Percentiles rank a stretch among this genome's conserved stretches.
phyloP scores from a whole-genome alignment of 2,888 invertebrate species.

The Drosophila leonis region DNA sequence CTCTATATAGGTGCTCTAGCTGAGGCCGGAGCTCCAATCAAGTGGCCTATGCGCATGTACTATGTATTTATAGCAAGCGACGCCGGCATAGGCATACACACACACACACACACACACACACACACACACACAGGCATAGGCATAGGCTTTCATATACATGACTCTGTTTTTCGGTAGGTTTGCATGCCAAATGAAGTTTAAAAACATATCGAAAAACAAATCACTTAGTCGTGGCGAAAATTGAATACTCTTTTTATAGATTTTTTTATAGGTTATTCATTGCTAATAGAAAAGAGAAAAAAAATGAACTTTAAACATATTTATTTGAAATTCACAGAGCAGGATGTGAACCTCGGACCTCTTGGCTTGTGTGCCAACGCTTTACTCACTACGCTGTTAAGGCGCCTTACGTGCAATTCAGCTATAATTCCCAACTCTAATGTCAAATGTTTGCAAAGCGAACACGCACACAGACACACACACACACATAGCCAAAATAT shows the following conservation, averaged over 20 bases:
- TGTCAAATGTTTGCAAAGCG: conserved; percentile 29
- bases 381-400: background rate
- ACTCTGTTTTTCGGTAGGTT: conserved; percentile 20
- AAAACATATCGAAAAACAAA: background rate
- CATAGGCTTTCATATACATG: background rate
- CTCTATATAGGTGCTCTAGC: conserved; percentile 17
- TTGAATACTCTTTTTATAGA: background rate
- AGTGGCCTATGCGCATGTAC: conserved; percentile 53
- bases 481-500: background rate
- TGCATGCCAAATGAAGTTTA: conserved; percentile 15
- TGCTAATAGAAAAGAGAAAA: background rate
- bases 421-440: conserved; percentile 5
- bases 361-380: background rate
- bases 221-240: no score
- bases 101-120: background rate
- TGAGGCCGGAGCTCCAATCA: conserved; percentile 34
- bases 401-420: background rate
- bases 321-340: background rate
- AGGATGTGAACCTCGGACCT: background rate
- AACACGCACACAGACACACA: conserved; percentile 3
- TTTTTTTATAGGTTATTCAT: background rate
- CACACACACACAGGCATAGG: no score
- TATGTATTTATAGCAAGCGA: conserved; percentile 47
- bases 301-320: background rate
- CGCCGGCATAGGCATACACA: conserved; percentile 37